Percentiles rank a stretch among this genome's conserved stretches.
Evolutionary conservation across 2,113 vertebrate genomes (phyloP).

Genomic region (Butorides virescens): DNA sequence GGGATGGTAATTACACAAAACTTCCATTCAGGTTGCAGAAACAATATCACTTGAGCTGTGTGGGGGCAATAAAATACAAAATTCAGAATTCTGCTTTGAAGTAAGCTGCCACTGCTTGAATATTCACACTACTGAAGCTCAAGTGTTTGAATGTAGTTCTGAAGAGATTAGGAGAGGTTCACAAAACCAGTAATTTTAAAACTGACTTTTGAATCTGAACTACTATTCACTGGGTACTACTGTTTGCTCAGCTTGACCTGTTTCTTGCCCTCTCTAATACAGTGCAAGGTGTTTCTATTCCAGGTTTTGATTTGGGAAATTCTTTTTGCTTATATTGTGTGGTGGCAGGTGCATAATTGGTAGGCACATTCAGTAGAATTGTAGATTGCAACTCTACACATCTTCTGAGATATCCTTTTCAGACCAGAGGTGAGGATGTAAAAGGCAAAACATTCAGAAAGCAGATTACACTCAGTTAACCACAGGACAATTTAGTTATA

Average conservation of each 20-base stretch:
- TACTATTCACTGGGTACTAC: background rate
- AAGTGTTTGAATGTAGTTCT: background rate
- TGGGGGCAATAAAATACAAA: background rate
- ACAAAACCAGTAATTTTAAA: background rate
- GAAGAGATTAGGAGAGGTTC: background rate
- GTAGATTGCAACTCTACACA: background rate
- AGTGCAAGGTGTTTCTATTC: background rate
- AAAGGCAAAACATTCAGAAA: conserved; percentile 1
- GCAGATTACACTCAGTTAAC: background rate
- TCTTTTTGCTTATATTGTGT: background rate
- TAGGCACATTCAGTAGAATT: background rate
- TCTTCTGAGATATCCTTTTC: background rate
- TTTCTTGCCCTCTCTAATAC: background rate
- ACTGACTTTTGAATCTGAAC: background rate
- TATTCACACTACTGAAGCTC: fast-evolving
- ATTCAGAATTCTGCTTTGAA: background rate
- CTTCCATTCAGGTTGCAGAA: background rate
- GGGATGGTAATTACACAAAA: background rate
- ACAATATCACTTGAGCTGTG: background rate
- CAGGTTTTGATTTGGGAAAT: background rate
- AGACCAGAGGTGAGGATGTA: background rate
- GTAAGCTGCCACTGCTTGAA: background rate
- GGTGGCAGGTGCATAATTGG: background rate
- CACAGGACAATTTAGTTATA: conserved; percentile 2
- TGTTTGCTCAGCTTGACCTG: background rate